Evolutionary conservation across 2,113 vertebrate genomes (phyloP), one percentile per base, ranked within the genome.

Genomic region (Chloroceryle aenea): DNA sequence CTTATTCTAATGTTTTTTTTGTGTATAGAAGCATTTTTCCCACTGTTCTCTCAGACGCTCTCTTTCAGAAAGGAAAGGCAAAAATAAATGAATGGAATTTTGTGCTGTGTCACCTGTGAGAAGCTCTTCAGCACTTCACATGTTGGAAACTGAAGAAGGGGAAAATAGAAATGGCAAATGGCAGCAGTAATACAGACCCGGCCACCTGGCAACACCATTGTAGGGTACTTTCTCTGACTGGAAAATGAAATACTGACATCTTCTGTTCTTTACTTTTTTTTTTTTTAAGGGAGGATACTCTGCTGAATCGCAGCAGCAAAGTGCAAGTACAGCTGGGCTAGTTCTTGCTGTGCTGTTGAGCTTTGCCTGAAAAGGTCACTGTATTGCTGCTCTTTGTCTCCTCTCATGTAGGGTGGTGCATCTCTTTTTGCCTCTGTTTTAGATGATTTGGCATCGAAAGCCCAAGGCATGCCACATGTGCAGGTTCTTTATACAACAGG

Each of bases 181-280:
- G 53, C 67, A 91, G 63, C 48, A 84, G 4, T 80, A 43, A 32
- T 13, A 47, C 5, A 59, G 48, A 58, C 40, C 34, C 76, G 67
- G 29, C 48, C 29, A 77, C 14, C 6, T 64, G 59, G 10, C 67
- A 55, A 58, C 26, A 1, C 22, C 73, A 12, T 22, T 0, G 0
- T 26, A 16, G 7, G 23, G 10, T 32, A 29, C 23, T 75, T 87
- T 25, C 12, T 83, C 50, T 59, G 83, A 36, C 53, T 76, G 55
- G 22, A 47, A 80, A 89, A 61, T 42, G 7, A 64, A 76, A 76
- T 52, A 34, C 62, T 74, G 14, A 19, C 36, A 7, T 69, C 52
- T 32, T 62, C 32, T 69, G 83, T 68, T 16, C 68, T 26, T 14
- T 36, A 16, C 71, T 64, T 50, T 8, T 12, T 22, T 22, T 38